Evolutionary conservation across 2,113 vertebrate species (phyloP).

Genomic region (Scytalopus superciliaris): DNA sequence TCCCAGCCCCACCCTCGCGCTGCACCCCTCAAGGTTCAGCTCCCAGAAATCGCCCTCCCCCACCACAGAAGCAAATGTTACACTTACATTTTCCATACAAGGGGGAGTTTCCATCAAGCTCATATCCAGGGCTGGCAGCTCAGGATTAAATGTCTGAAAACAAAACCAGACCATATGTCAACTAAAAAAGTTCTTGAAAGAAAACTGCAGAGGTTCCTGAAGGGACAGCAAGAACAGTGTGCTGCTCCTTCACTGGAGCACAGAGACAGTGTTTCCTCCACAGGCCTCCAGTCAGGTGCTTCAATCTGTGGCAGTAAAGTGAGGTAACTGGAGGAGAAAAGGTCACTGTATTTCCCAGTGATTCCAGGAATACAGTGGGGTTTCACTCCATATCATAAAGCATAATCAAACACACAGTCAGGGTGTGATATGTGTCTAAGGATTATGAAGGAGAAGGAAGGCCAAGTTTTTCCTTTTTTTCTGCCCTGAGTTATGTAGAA

Average conservation of each 20-base stretch:
- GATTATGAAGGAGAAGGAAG: neutral
- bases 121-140: conserved; percentile 58
- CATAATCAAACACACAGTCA: neutral
- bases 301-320: neutral
- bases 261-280: neutral
- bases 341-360: neutral
- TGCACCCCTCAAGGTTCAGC: neutral
- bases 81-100: conserved; percentile 54
- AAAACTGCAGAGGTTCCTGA: neutral
- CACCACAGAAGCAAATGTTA: neutral
- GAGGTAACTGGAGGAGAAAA: neutral
- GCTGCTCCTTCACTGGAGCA: neutral
- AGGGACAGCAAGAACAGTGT: neutral
- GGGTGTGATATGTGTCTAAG: neutral
- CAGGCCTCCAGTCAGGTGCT: neutral
- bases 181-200: neutral
- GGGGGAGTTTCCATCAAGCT: conserved; percentile 33
- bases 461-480: accelerated
- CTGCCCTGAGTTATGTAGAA: neutral
- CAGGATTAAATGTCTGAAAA: conserved; percentile 54
- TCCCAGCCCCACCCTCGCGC: neutral
- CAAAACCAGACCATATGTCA: neutral
- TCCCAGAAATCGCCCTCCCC: neutral
- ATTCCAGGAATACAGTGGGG: neutral
- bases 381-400: neutral